A percentile compares a stretch with the other conserved stretches of the same genome.
Evolutionary conservation across 1,140 invertebrate species (phyloP).

Genomic region (Theocolax elegans): DNA sequence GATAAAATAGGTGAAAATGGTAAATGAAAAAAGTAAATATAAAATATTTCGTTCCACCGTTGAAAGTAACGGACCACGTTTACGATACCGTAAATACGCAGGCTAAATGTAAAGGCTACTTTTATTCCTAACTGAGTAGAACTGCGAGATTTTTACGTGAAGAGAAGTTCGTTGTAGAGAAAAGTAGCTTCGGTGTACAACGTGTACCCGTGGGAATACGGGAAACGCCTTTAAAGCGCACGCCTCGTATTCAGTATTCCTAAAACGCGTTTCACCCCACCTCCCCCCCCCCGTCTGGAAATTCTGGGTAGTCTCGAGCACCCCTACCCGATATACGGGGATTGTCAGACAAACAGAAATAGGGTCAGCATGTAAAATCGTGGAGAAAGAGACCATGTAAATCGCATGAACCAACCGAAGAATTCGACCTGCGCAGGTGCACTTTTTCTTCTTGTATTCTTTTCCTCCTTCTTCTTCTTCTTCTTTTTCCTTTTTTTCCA

Average conservation of each 20-base stretch:
- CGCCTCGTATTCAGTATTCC: conserved; percentile 1
- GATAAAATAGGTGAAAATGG: no score
- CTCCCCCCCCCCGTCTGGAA: no score
- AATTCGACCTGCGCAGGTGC: background rate
- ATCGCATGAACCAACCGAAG: background rate
- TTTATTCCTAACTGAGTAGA: no score
- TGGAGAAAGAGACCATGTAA: background rate
- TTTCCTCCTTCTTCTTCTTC: background rate
- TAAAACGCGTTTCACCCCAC: background rate
- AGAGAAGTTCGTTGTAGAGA: background rate
- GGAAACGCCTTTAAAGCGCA: background rate
- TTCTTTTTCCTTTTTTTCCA: background rate
- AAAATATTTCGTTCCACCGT: no score
- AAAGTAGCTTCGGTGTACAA: no score
- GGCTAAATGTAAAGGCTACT: no score
- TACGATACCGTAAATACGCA: no score
- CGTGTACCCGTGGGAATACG: background rate
- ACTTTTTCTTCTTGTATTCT: background rate
- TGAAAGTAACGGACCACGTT: no score
- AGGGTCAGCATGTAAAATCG: background rate
- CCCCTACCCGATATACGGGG: background rate
- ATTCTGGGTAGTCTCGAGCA: no score
- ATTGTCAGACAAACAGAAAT: conserved; percentile 7
- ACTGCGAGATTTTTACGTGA: no score
- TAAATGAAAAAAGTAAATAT: no score